Percentiles rank a stretch among this genome's conserved stretches.
Conservation (phyloP, 2,797 vertebrate species). For the Picus viridis region DNA sequence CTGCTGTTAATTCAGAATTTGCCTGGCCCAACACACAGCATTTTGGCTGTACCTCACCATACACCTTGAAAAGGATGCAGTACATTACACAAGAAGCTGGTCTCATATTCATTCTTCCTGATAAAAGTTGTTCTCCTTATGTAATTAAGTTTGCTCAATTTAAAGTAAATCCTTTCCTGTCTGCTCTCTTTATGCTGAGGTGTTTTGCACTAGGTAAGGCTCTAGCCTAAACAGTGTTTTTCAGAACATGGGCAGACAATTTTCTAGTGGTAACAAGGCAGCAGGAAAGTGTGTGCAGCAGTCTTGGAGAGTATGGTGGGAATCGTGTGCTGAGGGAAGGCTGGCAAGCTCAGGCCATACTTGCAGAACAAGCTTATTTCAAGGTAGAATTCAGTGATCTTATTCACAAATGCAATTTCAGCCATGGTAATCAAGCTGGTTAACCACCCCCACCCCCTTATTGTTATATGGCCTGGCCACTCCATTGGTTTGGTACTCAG, state of each 20-base stretch:
- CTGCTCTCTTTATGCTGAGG: constrained; percentile 14
- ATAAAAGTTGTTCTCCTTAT: constrained; percentile 1
- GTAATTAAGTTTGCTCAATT: constrained; percentile 33
- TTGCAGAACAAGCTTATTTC: not conserved
- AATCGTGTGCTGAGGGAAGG: not conserved
- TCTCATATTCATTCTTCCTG: not conserved
- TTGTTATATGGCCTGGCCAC: not conserved
- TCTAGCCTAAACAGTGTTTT: not conserved
- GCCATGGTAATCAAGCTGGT: accelerated
- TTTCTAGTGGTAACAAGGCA: not conserved
- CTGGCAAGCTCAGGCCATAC: not conserved
- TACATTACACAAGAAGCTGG: not conserved
- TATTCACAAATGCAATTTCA: not conserved
- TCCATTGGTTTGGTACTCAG: not conserved
- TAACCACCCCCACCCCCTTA: not conserved
- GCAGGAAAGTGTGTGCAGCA: not conserved
- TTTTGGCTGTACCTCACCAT: constrained; percentile 86
- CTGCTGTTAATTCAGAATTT: constrained; percentile 8
- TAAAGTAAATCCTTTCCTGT: constrained; percentile 24
- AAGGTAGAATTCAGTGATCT: not conserved
- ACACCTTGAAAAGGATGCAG: constrained; percentile 74
- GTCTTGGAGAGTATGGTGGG: not conserved
- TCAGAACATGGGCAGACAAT: not conserved
- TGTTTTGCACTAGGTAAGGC: not conserved
- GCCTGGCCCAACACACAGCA: constrained; percentile 79